phyloP scores from a whole-genome alignment of 2,113 vertebrate genomes.

The Oryzias curvinotus region DNA sequence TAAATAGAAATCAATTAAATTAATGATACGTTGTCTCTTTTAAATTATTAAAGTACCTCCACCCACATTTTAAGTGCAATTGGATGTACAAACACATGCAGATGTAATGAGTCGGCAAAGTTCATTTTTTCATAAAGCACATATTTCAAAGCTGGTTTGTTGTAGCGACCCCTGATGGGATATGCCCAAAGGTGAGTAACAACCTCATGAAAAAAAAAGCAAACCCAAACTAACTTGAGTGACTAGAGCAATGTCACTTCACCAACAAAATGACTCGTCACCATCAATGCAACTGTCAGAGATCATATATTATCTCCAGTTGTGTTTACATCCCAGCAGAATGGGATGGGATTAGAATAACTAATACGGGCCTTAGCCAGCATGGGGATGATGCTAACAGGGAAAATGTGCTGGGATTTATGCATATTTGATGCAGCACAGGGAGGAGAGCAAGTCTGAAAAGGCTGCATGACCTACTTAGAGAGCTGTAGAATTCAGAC shows the following conservation, averaged over 20 bases:
- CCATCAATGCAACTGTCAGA: slow-evolving; percentile 31
- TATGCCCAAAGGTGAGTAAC: no score
- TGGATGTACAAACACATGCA: no score
- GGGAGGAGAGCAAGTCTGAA: slow-evolving; percentile 72
- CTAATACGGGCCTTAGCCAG: slow-evolving; percentile 61
- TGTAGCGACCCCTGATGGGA: no score
- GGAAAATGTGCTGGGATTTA: slow-evolving; percentile 72
- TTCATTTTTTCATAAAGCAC: neutral
- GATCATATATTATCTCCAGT: slow-evolving; percentile 51
- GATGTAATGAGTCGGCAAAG: no score
- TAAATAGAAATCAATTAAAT: no score
- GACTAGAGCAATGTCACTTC: slow-evolving; percentile 20
- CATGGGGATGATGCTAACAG: slow-evolving; percentile 59
- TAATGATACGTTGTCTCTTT: no score
- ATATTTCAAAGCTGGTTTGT: slow-evolving; percentile 15
- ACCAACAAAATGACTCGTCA: slow-evolving; percentile 4
- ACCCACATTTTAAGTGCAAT: no score
- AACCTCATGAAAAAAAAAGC: no score
- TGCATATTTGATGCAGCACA: slow-evolving; percentile 77
- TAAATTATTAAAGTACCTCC: no score
- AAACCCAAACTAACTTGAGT: neutral
- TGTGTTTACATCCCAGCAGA: slow-evolving; percentile 62
- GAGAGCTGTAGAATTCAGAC: slow-evolving; percentile 65
- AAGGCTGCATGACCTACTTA: slow-evolving; percentile 78
- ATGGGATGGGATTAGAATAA: slow-evolving; percentile 70